phyloP scores from a whole-genome alignment of 2,113 vertebrate genomes.

The Pseudopodoces humilis region DNA sequence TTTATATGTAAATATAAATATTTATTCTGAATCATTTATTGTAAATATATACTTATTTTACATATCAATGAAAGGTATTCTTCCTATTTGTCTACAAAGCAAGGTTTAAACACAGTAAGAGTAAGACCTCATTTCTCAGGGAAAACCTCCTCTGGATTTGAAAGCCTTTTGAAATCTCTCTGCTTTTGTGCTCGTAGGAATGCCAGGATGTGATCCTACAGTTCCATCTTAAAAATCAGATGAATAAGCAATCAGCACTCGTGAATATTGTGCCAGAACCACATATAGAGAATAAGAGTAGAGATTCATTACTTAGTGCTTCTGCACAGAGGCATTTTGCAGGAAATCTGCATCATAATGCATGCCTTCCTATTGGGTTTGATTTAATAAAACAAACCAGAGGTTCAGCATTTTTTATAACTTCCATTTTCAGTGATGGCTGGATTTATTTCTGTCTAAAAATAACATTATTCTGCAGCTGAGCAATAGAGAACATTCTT shows the following conservation, averaged over 20 bases:
- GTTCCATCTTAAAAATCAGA: not conserved
- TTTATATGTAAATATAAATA: not conserved
- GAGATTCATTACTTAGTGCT: constrained; percentile 40
- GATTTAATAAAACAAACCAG: constrained; percentile 44
- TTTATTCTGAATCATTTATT: no score
- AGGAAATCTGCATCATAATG: constrained; percentile 49
- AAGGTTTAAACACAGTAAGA: not conserved
- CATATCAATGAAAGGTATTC: not conserved
- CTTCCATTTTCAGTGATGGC: not conserved
- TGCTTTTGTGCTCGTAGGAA: not conserved
- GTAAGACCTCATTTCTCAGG: not conserved
- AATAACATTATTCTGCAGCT: constrained; percentile 21
- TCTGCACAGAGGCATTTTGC: constrained; percentile 24
- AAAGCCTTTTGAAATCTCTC: not conserved
- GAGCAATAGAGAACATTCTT: not conserved
- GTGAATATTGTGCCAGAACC: not conserved
- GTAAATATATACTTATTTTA: not conserved
- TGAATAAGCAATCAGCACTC: constrained; percentile 60
- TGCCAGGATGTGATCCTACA: not conserved
- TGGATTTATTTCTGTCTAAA: constrained; percentile 37
- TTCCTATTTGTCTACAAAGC: not conserved
- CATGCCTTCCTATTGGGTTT: not conserved
- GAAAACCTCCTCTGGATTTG: not conserved
- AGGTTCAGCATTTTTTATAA: constrained; percentile 22
- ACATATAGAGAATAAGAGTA: not conserved